A percentile compares a stretch with the other conserved stretches of the same genome.
Conservation (phyloP, 2,113 vertebrate genomes). For the Gobius niger region DNA sequence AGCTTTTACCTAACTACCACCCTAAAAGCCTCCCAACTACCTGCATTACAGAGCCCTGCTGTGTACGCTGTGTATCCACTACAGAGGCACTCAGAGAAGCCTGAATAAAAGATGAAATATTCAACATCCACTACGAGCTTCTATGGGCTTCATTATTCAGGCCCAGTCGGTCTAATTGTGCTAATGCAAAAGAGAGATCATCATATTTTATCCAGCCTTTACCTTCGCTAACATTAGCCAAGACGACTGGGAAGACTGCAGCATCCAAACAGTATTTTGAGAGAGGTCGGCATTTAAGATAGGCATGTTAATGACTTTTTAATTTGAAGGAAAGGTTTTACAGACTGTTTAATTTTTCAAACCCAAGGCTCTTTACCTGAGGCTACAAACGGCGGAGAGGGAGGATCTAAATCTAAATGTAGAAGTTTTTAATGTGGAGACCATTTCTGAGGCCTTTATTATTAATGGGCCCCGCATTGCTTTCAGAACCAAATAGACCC, state of each 20-base stretch:
- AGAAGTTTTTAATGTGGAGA: conserved; percentile 65
- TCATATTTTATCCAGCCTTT: conserved; percentile 49
- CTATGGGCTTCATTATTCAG: conserved; percentile 78
- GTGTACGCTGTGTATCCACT: conserved; percentile 58
- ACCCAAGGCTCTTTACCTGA: conserved; percentile 61
- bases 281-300: conserved; percentile 48
- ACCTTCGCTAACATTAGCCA: conserved; percentile 33
- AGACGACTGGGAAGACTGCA: conserved; percentile 45
- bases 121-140: conserved; percentile 72
- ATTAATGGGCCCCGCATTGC: conserved; percentile 54
- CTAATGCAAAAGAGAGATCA: conserved; percentile 72
- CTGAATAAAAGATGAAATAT: conserved; percentile 82
- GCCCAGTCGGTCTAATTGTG: conserved; percentile 75
- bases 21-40: conserved; percentile 77
- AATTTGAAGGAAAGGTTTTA: conserved; percentile 67
- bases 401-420: conserved; percentile 56
- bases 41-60: conserved; percentile 71
- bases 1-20: conserved; percentile 73
- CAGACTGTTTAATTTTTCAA: conserved; percentile 64
- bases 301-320: conserved; percentile 76
- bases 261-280: conserved; percentile 33
- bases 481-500: conserved; percentile 56
- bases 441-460: conserved; percentile 50
- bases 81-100: conserved; percentile 73
- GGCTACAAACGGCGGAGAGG: conserved; percentile 24